These are phyloP conservation scores for Didymodactylos carnosus DNA, from an alignment of 2,888 invertebrate genomes.

Conservation along the genomic window DNA sequence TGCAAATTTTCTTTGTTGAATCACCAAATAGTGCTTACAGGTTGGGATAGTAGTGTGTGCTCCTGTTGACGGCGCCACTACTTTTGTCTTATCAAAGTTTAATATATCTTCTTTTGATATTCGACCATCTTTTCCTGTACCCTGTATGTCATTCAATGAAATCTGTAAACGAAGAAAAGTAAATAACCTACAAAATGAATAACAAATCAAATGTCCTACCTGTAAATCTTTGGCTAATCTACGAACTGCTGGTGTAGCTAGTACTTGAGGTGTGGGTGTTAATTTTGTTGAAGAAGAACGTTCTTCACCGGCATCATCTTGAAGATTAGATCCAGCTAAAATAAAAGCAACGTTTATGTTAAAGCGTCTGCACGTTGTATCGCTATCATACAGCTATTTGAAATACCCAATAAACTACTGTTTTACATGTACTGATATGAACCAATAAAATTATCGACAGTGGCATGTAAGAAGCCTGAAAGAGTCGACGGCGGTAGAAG, in stretches of 20 bases:
- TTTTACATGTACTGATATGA: too few relatives aligned
- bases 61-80: too few relatives aligned
- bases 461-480: too few relatives aligned
- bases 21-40: background rate
- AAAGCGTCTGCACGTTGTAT: too few relatives aligned
- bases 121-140: constrained; percentile 59
- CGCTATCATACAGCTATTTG: too few relatives aligned
- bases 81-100: constrained; percentile 39
- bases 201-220: constrained; percentile 33
- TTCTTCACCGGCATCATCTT: background rate
- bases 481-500: too few relatives aligned
- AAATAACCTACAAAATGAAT: background rate
- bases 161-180: background rate
- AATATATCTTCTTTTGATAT: constrained; percentile 86
- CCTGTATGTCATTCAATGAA: constrained; percentile 38
- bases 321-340: background rate
- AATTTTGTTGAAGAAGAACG: background rate
- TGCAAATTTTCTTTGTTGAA: background rate
- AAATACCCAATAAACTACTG: too few relatives aligned
- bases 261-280: constrained; percentile 32
- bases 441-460: too few relatives aligned
- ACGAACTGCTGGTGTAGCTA: constrained; percentile 82
- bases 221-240: constrained; percentile 72
- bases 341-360: too few relatives aligned
- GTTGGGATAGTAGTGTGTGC: background rate